Conservation (phyloP, 2,888 invertebrate species). For the Diabrotica balteata region DNA sequence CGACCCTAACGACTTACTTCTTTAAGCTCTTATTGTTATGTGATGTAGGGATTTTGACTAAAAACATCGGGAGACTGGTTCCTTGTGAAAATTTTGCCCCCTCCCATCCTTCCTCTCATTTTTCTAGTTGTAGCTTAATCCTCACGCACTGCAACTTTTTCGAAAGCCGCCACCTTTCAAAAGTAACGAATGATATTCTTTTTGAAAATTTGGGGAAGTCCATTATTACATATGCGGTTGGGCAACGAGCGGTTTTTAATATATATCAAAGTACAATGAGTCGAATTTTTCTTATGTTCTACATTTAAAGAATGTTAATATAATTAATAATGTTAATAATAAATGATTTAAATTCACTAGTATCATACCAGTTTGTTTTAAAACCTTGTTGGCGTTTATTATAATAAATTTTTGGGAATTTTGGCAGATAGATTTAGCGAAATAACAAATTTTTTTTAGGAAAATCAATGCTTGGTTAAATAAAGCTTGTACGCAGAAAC, state of each 20-base stretch:
- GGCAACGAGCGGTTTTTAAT: neutral
- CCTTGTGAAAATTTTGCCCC: constrained; percentile 38
- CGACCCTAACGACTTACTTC: constrained; percentile 26
- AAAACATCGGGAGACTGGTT: constrained; percentile 40
- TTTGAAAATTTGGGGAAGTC: constrained; percentile 12
- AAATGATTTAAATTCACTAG: too few species aligned
- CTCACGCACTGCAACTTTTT: constrained; percentile 50
- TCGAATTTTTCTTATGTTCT: neutral
- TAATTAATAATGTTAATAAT: neutral
- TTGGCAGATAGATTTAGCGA: too few species aligned
- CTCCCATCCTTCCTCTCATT: constrained; percentile 36
- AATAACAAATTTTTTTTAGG: too few species aligned
- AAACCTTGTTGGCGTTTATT: too few species aligned
- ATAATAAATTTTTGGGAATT: too few species aligned
- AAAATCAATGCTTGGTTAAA: too few species aligned
- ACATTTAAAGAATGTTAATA: neutral
- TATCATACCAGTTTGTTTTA: too few species aligned
- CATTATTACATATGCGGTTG: neutral
- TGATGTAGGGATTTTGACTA: constrained; percentile 30
- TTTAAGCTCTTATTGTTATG: constrained; percentile 34
- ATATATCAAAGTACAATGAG: too few species aligned
- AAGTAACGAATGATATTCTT: constrained; percentile 22
- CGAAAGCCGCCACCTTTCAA: constrained; percentile 31
- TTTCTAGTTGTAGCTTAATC: constrained; percentile 49
- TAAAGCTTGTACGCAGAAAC: too few species aligned